Base-by-base conservation (phyloP, 2,888 invertebrate genomes). In the Hypena proboscidalis region DNA sequence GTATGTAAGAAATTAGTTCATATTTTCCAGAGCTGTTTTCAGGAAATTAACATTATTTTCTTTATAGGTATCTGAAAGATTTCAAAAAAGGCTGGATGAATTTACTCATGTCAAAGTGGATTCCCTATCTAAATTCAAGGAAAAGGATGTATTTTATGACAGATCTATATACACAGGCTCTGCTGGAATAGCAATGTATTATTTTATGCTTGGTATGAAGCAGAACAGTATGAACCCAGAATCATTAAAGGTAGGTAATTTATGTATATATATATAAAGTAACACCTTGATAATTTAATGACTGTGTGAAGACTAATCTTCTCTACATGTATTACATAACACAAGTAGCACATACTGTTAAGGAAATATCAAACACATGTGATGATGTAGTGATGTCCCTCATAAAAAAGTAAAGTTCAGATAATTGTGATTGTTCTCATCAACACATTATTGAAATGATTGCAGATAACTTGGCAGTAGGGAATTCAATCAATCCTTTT, bases 121-220 rank as follows among this genome's bases (percentile, higher is more conserved):
- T 39, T 46, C 77, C 45, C 70, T 93, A 60, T 77, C 80, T 55
- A 77, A 74, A 49, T 74, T 82, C 69, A 71, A 92, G 84, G 63
- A 79, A 56, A 60, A 77, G 50, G 85, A 92, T 67, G 80, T 90
- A 51, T 88, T 84, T 58, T 67, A 75, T 58, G 95, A 96, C 84
- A 90, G 88, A 60, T 93, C 95, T 2, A 90, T 96, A 0, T 97
- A 97, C 64, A 96, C 96, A 4, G 97, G 97, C 20, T 93, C 93
- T 39, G 80, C 94, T 53, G 97, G 97, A 20, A 86, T 95, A 46
- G 94, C 95, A 20, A 81, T 95, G 22, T 87, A 94, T 53, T 94
- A 94, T 71, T 88, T 94, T 38, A 90, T 92, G 55, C 77, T 86
- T 58, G 86, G 74, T 8, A 41, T 73, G 6, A 78, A 72, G n/a